Evolutionary conservation across 1,140 invertebrate genomes (phyloP), one percentile per base, ranked within the genome.

Genomic region (Magallana ariakensis): DNA sequence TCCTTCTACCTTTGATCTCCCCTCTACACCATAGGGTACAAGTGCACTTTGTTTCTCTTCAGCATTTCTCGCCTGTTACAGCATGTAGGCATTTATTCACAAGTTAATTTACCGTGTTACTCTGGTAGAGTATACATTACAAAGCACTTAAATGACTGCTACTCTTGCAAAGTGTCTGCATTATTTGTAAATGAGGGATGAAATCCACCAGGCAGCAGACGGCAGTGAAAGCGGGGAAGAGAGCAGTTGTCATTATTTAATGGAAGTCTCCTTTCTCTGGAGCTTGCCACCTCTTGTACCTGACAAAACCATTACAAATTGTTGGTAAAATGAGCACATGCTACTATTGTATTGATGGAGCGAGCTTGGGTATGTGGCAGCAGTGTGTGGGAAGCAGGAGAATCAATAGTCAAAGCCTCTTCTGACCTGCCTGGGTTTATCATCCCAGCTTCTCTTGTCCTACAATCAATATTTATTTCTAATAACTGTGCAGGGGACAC

Each of bases 381-480:
- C 22, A 22, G 1, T 75, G 66, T 26, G 66, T 75, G 66, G 66
- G 66, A 33, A 75, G 66, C 9, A n/a, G 58, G 0, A 7, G 10
- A 26, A 75, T 75, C 66, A 75, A 75, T 75, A 75, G 66, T 75
- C 66, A 22, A 19, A 26, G 33, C 66, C 66, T 75, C 66, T 75
- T 19, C 19, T 75, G 66, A 75, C 66, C 66, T 75, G 66, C 66
- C 8, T 3, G 22, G 15, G 22, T 75, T 75, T 75, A 75, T 75
- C 66, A 75, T 75, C 10, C 66, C 66, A 75, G 66, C 66, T 75
- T 33, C 11, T 26, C 66, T 75, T 19, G 26, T 75, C 26, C 66
- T 33, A 75, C 66, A 75, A 75, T 75, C 66, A 75, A 75, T 75
- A 75, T 75, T 26, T 75, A 75, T 75, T 75, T 75, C 66, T 75